phyloP scores from a whole-genome alignment of 2,888 invertebrate genomes.

The Campoplex capitator region DNA sequence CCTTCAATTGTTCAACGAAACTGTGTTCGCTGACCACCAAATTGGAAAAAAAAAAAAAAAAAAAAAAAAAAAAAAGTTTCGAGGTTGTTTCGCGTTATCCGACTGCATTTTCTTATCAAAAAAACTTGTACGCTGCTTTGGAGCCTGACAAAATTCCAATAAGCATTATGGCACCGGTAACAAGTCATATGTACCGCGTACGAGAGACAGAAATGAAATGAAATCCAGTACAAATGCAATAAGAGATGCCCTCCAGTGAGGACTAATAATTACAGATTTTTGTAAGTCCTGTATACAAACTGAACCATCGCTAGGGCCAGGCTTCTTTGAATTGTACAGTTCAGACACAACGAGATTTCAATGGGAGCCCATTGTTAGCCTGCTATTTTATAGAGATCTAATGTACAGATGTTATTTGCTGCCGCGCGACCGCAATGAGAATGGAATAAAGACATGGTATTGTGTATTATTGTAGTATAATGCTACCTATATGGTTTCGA shows the following conservation, averaged over 20 bases:
- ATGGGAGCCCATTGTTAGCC: slow-evolving; percentile 81
- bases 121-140: too few relatives aligned
- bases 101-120: too few relatives aligned
- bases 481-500: slow-evolving; percentile 77
- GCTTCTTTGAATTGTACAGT: slow-evolving; percentile 81
- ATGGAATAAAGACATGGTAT: slow-evolving; percentile 81
- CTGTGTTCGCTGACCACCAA: background rate
- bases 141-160: too few relatives aligned
- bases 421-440: slow-evolving; percentile 79
- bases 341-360: slow-evolving; percentile 78
- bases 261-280: slow-evolving; percentile 28
- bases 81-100: background rate
- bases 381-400: slow-evolving; percentile 83
- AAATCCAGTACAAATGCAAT: background rate
- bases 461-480: slow-evolving; percentile 67
- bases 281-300: slow-evolving; percentile 49
- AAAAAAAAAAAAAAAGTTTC: background rate
- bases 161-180: background rate
- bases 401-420: slow-evolving; percentile 84
- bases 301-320: slow-evolving; percentile 64
- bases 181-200: background rate
- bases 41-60: background rate
- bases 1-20: background rate
- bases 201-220: background rate
- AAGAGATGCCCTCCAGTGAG: background rate